These are phyloP conservation scores for Schizaphis graminum DNA, from an alignment of 2,888 invertebrate genomes.

Conservation along the genomic window DNA sequence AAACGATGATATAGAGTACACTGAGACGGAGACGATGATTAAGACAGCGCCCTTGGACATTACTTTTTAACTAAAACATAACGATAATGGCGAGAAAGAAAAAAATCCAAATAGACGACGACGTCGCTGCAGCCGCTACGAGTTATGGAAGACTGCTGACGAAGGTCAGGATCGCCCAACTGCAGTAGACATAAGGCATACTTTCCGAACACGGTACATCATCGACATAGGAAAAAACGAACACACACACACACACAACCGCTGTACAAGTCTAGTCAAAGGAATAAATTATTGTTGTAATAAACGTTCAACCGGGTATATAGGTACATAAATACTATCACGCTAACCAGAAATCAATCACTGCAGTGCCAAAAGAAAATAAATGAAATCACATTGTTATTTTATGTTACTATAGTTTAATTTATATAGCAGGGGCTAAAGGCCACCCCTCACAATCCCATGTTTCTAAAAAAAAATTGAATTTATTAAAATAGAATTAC, in stretches of 20 bases:
- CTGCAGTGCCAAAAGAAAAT: neutral
- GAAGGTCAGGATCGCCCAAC: conserved; percentile 53
- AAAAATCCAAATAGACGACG: neutral
- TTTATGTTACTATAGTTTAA: neutral
- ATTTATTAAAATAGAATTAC: too few relatives aligned
- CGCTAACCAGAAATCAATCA: neutral
- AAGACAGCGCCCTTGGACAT: conserved; percentile 13
- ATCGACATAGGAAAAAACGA: neutral
- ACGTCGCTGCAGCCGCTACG: neutral
- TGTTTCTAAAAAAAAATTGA: too few relatives aligned
- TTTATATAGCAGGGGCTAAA: neutral
- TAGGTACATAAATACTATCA: neutral
- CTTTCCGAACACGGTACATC: neutral
- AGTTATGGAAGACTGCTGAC: conserved; percentile 29
- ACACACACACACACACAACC: neutral
- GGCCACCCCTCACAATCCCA: too few relatives aligned
- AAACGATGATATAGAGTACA: neutral
- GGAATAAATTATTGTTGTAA: neutral
- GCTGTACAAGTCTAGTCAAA: neutral
- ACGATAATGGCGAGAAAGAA: neutral
- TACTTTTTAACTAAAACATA: neutral
- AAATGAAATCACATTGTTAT: neutral
- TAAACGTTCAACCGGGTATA: neutral
- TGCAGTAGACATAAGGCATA: neutral
- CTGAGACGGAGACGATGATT: neutral